These are phyloP conservation scores for Lethrus apterus DNA, from an alignment of 1,140 invertebrate species.

Conservation along the genomic window DNA sequence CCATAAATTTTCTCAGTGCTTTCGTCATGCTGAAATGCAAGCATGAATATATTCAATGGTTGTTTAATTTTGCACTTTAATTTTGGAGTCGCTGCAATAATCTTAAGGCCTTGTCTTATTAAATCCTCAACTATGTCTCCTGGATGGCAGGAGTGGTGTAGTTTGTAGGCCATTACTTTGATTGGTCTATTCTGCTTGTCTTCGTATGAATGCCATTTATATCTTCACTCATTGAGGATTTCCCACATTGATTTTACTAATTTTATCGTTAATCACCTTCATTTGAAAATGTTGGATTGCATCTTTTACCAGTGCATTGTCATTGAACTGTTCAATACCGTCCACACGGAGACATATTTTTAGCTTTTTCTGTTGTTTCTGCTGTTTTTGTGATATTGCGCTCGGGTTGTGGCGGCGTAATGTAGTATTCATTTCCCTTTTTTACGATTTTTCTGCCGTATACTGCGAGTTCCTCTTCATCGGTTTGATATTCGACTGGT, in stretches of 20 bases:
- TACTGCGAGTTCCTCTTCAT: constrained; percentile 7
- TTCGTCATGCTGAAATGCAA: constrained; percentile 33
- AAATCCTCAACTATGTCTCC: constrained; percentile 8
- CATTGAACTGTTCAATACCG: no score
- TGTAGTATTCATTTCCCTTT: constrained; percentile 5
- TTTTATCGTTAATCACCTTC: constrained; percentile 3
- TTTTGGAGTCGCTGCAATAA: no score
- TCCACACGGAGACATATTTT: constrained; percentile 3
- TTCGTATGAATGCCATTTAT: constrained; percentile 15
- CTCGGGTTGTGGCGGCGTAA: constrained; percentile 3
- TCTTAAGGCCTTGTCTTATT: constrained; percentile 15
- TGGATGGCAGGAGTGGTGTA: constrained; percentile 10
- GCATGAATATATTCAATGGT: constrained; percentile 13
- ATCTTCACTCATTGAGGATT: no score
- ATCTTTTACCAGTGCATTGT: no score
- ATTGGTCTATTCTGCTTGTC: no score
- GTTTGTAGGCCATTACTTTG: constrained; percentile 14
- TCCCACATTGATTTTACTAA: background rate
- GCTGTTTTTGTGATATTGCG: constrained; percentile 6
- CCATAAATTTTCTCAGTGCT: constrained; percentile 6
- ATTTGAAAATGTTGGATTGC: no score
- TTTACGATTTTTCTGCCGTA: background rate
- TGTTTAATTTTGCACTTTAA: constrained; percentile 16
- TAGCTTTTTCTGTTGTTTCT: background rate
- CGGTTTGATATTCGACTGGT: constrained; percentile 1